phyloP scores from a whole-genome alignment of 1,140 invertebrate genomes.

The Bombus superbus region DNA sequence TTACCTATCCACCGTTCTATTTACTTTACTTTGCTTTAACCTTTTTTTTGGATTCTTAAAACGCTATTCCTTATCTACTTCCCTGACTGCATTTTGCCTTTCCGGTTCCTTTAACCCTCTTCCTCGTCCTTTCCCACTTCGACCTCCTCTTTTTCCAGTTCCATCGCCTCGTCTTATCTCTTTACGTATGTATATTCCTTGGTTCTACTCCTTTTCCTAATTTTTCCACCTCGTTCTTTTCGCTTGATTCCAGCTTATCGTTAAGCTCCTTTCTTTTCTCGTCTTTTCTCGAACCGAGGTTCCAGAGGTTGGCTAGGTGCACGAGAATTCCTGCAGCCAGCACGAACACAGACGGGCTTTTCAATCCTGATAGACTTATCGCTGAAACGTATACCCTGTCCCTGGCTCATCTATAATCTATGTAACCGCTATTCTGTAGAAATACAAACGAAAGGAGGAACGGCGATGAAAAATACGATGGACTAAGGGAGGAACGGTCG shows the following conservation, averaged over 20 bases:
- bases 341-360: too few relatives aligned
- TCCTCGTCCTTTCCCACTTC: neutral
- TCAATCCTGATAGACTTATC: too few relatives aligned
- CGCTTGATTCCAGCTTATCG: neutral
- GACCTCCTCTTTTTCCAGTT: too few relatives aligned
- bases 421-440: too few relatives aligned
- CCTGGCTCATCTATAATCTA: too few relatives aligned
- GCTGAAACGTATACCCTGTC: too few relatives aligned
- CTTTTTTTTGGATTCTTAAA: neutral
- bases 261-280: neutral
- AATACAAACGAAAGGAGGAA: too few relatives aligned
- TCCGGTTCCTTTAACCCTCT: neutral
- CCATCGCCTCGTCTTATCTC: neutral
- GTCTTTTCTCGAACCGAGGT: neutral
- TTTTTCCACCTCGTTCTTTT: neutral
- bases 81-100: neutral
- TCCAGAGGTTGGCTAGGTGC: too few relatives aligned
- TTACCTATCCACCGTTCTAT: neutral
- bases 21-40: neutral
- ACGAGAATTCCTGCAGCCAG: too few relatives aligned
- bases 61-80: neutral
- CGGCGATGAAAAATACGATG: too few relatives aligned
- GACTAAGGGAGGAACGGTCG: too few relatives aligned
- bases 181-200: neutral
- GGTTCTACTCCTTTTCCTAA: neutral